Conservation (phyloP, 2,888 invertebrate genomes). For the Polylopha cassiicola region DNA sequence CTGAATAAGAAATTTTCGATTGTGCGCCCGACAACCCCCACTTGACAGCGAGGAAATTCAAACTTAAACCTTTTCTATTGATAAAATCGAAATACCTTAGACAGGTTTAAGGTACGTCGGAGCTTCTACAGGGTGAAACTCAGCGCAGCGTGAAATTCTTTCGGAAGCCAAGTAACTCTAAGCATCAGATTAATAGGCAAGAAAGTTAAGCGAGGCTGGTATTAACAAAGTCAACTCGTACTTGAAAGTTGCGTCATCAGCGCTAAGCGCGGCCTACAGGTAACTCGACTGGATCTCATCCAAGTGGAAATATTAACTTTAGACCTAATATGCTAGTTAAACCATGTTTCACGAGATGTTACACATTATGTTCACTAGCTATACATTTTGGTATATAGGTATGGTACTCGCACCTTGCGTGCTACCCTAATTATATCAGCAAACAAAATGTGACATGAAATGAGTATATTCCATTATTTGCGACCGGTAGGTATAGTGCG, state of each 20-base stretch:
- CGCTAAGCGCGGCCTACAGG: slow-evolving; percentile 3
- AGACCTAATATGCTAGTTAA: no score
- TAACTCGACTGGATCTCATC: slow-evolving; percentile 4
- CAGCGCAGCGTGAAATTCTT: not conserved
- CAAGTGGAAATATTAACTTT: no score
- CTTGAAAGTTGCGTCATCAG: slow-evolving; percentile 5
- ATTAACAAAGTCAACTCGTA: slow-evolving; percentile 12
- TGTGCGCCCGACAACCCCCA: slow-evolving; percentile 45
- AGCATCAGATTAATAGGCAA: slow-evolving; percentile 10
- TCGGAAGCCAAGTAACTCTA: slow-evolving; percentile 6
- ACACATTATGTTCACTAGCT: no score
- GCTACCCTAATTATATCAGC: no score
- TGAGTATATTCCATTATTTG: no score
- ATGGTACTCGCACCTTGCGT: no score
- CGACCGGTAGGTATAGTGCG: no score
- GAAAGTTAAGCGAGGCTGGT: slow-evolving; percentile 1
- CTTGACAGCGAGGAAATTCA: slow-evolving; percentile 54
- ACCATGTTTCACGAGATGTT: no score
- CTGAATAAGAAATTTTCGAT: slow-evolving; percentile 71
- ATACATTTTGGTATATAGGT: no score
- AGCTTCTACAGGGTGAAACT: slow-evolving; percentile 1
- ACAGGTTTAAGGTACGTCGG: slow-evolving; percentile 13
- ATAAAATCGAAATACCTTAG: slow-evolving; percentile 55
- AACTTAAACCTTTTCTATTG: slow-evolving; percentile 55
- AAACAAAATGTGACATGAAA: no score